Conservation (phyloP, 2,888 invertebrate species). For the Polydesmus complanatus region DNA sequence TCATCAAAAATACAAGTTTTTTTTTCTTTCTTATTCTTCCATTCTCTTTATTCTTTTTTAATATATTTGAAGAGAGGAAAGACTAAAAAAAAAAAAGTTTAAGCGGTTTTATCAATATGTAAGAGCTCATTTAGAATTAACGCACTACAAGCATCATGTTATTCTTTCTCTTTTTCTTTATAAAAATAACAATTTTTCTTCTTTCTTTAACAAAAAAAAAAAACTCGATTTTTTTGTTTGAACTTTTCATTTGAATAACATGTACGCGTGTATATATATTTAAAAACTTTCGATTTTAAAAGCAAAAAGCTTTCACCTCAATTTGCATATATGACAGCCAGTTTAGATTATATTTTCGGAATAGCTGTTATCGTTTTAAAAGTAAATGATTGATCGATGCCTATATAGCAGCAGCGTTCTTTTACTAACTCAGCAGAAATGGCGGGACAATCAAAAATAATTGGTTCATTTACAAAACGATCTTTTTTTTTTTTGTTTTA, state of each 20-base stretch:
- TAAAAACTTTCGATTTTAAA: not conserved
- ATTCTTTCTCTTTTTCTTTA: no score
- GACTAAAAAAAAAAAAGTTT: not conserved
- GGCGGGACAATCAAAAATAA: not conserved
- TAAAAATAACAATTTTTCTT: no score
- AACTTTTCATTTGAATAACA: no score
- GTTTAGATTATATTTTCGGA: not conserved
- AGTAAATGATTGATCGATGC: not conserved
- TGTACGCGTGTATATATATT: not conserved
- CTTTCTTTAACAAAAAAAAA: no score
- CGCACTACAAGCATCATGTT: not conserved
- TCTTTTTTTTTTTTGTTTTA: not conserved
- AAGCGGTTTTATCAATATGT: not conserved
- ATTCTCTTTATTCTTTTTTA: no score
- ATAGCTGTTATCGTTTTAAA: not conserved
- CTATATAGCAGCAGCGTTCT: no score
- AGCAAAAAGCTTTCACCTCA: not conserved
- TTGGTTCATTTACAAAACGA: not conserved
- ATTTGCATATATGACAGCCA: not conserved
- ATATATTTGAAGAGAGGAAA: not conserved
- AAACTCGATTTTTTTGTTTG: no score
- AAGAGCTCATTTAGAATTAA: not conserved
- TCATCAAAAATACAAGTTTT: not conserved
- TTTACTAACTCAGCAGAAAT: not conserved
- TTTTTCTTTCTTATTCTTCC: no score